Conservation (phyloP, 2,113 vertebrate genomes). For the Barbus barbus region DNA sequence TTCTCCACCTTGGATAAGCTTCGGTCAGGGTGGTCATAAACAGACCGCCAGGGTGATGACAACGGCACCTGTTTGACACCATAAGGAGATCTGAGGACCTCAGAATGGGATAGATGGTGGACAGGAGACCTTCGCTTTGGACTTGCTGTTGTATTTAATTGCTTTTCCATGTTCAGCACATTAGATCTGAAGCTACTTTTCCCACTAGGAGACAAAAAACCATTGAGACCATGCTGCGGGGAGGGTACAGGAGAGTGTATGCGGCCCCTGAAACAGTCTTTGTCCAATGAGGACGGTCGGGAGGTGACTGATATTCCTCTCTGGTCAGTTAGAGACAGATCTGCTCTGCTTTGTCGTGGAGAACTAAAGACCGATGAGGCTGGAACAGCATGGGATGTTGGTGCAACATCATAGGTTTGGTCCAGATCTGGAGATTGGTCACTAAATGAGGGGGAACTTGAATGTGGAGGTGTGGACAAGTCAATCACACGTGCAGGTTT, state of each 20-base stretch:
- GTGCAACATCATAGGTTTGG: constrained; percentile 46
- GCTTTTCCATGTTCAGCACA: neutral
- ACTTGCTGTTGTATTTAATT: constrained; percentile 45
- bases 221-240: neutral
- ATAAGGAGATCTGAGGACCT: constrained; percentile 20
- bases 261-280: neutral
- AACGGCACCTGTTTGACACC: neutral
- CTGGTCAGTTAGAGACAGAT: neutral
- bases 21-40: neutral
- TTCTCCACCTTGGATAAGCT: neutral
- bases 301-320: neutral
- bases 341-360: neutral
- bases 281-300: neutral
- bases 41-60: neutral
- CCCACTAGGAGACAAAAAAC: constrained; percentile 44
- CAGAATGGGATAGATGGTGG: neutral
- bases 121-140: neutral
- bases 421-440: constrained; percentile 7
- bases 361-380: neutral
- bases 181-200: constrained; percentile 58
- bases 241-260: neutral
- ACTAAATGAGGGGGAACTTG: constrained; percentile 1
- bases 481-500: constrained; percentile 55
- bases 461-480: constrained; percentile 42
- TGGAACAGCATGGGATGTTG: neutral